Evolutionary conservation across 2,113 vertebrate genomes (phyloP).

Genomic region (Zosterops borbonicus): DNA sequence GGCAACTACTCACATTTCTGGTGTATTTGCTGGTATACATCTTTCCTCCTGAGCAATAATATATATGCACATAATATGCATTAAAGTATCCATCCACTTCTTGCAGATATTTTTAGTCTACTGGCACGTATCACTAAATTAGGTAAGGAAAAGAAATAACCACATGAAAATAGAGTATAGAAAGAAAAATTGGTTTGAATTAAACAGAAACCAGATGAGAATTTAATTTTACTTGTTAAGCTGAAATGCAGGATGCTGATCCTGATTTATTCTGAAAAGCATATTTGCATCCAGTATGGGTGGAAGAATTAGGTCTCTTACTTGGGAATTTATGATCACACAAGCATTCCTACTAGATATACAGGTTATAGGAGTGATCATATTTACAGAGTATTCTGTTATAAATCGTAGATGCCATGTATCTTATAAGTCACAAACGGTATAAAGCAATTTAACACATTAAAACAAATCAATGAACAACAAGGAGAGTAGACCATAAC

Average conservation of each 20-base stretch:
- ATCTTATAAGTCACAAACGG: background rate
- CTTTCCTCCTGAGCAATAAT: background rate
- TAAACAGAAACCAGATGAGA: background rate
- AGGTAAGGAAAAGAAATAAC: background rate
- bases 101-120: background rate
- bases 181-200: background rate
- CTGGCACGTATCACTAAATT: background rate
- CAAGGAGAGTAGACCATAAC: background rate
- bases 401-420: background rate
- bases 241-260: background rate
- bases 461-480: background rate
- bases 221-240: background rate
- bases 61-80: background rate
- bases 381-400: background rate
- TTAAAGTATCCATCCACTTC: background rate
- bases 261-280: background rate
- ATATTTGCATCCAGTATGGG: background rate
- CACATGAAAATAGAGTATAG: background rate
- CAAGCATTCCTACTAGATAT: background rate
- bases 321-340: background rate
- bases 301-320: background rate
- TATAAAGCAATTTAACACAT: constrained; percentile 15
- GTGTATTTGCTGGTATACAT: background rate
- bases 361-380: background rate
- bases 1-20: background rate